Evolutionary conservation across 1,140 invertebrate genomes (phyloP).

Genomic region (Euglossa dilemma): DNA sequence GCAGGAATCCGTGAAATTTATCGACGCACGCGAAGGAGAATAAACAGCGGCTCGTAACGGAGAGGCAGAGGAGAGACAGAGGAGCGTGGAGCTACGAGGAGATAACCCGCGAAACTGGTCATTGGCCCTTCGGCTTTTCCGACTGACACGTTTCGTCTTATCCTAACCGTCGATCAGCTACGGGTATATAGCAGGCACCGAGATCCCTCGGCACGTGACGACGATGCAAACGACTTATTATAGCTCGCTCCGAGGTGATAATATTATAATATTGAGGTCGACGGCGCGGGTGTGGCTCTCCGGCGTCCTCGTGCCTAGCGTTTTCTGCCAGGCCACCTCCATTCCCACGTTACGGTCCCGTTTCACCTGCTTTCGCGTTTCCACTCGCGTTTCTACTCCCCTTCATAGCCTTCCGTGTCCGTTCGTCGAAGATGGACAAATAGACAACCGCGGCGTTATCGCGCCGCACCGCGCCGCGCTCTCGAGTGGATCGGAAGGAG

Average conservation of each 20-base stretch:
- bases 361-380: background rate
- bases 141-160: conserved; percentile 55
- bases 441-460: background rate
- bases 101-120: conserved; percentile 44
- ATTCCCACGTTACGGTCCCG: conserved; percentile 9
- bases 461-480: background rate
- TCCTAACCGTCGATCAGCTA: conserved; percentile 55
- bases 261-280: conserved; percentile 69
- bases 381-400: background rate
- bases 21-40: too few relatives aligned
- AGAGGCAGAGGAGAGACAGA: too few relatives aligned
- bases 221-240: conserved; percentile 69
- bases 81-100: background rate
- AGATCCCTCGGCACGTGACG: conserved; percentile 59
- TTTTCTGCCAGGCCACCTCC: background rate
- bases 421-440: background rate
- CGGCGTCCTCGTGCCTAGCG: background rate
- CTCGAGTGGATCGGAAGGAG: background rate
- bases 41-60: background rate
- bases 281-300: conserved; percentile 43
- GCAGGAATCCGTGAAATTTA: background rate
- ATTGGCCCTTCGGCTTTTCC: conserved; percentile 55
- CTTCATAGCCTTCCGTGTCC: background rate
- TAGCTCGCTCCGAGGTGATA: conserved; percentile 56
- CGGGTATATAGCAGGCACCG: conserved; percentile 25